A percentile compares a stretch with the other conserved stretches of the same genome.
phyloP scores from a whole-genome alignment of 2,113 vertebrate genomes.

The Thomomys bottae region DNA sequence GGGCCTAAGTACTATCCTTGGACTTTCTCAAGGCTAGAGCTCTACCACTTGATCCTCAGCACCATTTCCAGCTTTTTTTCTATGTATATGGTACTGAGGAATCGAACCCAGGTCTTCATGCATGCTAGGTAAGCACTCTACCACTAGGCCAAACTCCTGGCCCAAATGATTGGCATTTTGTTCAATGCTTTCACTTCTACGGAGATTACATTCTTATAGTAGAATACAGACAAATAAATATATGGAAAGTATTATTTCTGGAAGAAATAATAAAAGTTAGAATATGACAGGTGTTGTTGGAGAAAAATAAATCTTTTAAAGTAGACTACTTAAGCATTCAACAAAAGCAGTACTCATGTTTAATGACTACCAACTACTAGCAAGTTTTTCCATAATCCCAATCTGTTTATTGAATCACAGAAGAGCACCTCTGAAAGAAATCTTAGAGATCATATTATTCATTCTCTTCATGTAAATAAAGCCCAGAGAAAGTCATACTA shows the following conservation, averaged over 20 bases:
- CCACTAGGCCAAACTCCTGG: too few species aligned
- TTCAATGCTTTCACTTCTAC: background rate
- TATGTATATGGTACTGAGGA: too few species aligned
- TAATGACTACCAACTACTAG: background rate
- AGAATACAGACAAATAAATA: conserved; percentile 7
- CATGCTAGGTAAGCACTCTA: too few species aligned
- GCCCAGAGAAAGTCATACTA: background rate
- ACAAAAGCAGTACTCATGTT: background rate
- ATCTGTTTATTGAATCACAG: conserved; percentile 5
- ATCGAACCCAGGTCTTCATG: too few species aligned
- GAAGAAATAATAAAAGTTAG: background rate
- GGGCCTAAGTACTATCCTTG: too few species aligned
- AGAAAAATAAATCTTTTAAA: conserved; percentile 43
- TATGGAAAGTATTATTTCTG: background rate
- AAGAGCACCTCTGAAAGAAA: background rate
- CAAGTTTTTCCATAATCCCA: background rate
- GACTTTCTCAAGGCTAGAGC: too few species aligned
- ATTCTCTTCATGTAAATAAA: conserved; percentile 8
- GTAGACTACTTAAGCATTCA: background rate
- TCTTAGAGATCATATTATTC: conserved; percentile 16
- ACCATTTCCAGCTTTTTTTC: too few species aligned
- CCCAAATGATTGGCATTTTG: background rate
- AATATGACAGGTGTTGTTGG: background rate
- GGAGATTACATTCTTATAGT: background rate
- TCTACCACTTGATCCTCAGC: too few species aligned